Percentiles rank a stretch among this genome's conserved stretches.
phyloP scores from a whole-genome alignment of 2,888 invertebrate genomes.

The Frankliniella fusca region DNA sequence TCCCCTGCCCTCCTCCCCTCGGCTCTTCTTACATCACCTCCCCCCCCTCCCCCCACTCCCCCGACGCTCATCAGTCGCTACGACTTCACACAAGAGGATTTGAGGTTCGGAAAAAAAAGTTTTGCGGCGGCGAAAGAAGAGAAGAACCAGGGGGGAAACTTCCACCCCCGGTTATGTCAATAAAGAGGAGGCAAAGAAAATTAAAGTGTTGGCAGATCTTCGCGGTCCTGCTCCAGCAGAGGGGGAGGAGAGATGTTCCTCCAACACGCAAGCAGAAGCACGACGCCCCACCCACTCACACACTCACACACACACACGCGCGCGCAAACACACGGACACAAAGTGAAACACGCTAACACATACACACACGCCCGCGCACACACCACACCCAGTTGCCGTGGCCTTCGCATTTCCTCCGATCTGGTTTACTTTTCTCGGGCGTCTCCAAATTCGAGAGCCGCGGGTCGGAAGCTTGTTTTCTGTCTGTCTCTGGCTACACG shows the following conservation, averaged over 20 bases:
- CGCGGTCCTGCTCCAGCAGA: too few species aligned
- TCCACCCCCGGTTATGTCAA: slow-evolving; percentile 8
- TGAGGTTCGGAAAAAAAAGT: not conserved
- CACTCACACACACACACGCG: not conserved
- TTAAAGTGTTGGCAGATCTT: slow-evolving; percentile 2
- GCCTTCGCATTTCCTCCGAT: too few species aligned
- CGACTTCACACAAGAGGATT: slow-evolving; percentile 23
- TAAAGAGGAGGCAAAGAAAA: slow-evolving; percentile 17
- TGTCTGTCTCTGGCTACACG: too few species aligned
- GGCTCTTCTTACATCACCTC: not conserved
- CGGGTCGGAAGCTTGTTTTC: too few species aligned
- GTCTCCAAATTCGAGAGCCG: too few species aligned
- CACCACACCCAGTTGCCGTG: too few species aligned
- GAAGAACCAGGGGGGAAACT: not conserved
- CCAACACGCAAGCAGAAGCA: not conserved
- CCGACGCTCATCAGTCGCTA: slow-evolving; percentile 8
- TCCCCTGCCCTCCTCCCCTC: not conserved
- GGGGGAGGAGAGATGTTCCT: too few species aligned
- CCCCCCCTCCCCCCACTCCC: not conserved
- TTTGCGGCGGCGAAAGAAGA: not conserved
- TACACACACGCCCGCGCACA: too few species aligned
- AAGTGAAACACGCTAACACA: too few species aligned
- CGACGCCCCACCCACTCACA: not conserved
- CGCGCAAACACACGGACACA: not conserved
- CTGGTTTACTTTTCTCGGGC: too few species aligned